These are phyloP conservation scores for Littorina saxatilis DNA, from an alignment of 1,140 invertebrate species.

Conservation along the genomic window DNA sequence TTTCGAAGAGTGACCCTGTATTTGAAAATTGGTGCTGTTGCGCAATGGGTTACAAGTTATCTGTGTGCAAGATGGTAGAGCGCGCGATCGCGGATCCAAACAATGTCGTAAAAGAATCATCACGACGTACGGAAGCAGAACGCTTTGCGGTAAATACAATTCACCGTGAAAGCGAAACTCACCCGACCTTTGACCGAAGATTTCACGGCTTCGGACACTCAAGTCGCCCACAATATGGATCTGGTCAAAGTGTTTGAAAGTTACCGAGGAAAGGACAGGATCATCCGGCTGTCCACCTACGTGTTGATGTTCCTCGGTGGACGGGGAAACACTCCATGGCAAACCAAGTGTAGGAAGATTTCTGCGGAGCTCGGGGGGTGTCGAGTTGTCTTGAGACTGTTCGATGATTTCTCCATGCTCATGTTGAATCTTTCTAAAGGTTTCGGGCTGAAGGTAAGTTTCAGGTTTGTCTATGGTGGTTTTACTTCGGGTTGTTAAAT, in stretches of 20 bases:
- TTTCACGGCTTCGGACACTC: not conserved
- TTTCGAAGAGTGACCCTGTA: not conserved
- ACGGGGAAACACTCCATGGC: conserved; percentile 74
- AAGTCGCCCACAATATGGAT: conserved; percentile 9
- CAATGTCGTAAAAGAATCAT: conserved; percentile 16
- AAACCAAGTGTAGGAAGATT: conserved; percentile 80
- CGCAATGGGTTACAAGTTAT: not conserved
- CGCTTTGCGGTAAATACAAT: not conserved
- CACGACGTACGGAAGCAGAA: not conserved
- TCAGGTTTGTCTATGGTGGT: not conserved
- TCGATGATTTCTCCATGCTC: conserved; percentile 86
- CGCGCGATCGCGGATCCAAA: too few species aligned
- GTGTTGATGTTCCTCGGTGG: conserved; percentile 67
- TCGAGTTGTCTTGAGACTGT: conserved; percentile 82
- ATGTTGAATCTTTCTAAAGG: conserved; percentile 57
- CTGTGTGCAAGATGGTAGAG: not conserved
- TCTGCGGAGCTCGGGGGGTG: conserved; percentile 81
- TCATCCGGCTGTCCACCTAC: conserved; percentile 84
- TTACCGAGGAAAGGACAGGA: conserved; percentile 79
- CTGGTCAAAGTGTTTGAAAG: conserved; percentile 75
- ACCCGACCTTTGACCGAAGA: conserved; percentile 4
- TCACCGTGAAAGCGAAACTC: conserved; percentile 26
- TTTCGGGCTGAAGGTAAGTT: conserved; percentile 59
- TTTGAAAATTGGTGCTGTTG: not conserved
- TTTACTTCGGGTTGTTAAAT: too few species aligned